A percentile compares a stretch with the other conserved stretches of the same genome.
phyloP scores from a whole-genome alignment of 2,888 invertebrate species.

The Lasioglossum morio region DNA sequence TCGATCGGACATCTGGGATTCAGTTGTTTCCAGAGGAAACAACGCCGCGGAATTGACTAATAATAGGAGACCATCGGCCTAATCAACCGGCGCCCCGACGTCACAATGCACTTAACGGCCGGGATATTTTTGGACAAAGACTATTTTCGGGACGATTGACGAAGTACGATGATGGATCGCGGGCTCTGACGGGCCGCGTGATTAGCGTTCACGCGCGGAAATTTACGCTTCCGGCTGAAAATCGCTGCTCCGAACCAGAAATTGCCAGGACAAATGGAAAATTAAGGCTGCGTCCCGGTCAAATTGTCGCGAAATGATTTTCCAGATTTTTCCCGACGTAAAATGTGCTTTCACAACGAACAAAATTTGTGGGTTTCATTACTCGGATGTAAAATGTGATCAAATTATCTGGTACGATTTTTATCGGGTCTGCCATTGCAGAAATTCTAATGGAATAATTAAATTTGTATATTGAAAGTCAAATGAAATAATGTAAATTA shows the following conservation, averaged over 20 bases:
- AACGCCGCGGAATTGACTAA: slow-evolving; percentile 71
- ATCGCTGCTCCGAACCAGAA: slow-evolving; percentile 11
- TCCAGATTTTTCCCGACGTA: background rate
- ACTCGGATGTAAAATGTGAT: background rate
- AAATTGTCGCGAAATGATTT: background rate
- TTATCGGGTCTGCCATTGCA: background rate
- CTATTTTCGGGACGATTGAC: slow-evolving; percentile 69
- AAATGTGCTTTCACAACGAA: background rate
- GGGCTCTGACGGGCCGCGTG: slow-evolving; percentile 36
- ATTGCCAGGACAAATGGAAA: slow-evolving; percentile 8
- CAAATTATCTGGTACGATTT: background rate
- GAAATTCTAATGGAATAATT: background rate
- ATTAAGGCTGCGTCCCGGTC: slow-evolving; percentile 6
- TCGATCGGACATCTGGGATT: slow-evolving; percentile 63
- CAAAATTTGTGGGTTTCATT: background rate
- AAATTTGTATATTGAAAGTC: background rate
- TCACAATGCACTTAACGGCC: slow-evolving; percentile 74
- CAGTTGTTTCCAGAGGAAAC: slow-evolving; percentile 67
- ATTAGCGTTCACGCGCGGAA: slow-evolving; percentile 59
- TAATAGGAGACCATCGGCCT: slow-evolving; percentile 74
- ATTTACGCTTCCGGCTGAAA: slow-evolving; percentile 40
- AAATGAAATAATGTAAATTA: background rate
- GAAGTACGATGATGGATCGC: slow-evolving; percentile 64
- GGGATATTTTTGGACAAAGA: slow-evolving; percentile 67
- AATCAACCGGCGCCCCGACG: slow-evolving; percentile 68